Base-by-base conservation (phyloP, 1,140 invertebrate species). In the Doryteuthis pealeii region DNA sequence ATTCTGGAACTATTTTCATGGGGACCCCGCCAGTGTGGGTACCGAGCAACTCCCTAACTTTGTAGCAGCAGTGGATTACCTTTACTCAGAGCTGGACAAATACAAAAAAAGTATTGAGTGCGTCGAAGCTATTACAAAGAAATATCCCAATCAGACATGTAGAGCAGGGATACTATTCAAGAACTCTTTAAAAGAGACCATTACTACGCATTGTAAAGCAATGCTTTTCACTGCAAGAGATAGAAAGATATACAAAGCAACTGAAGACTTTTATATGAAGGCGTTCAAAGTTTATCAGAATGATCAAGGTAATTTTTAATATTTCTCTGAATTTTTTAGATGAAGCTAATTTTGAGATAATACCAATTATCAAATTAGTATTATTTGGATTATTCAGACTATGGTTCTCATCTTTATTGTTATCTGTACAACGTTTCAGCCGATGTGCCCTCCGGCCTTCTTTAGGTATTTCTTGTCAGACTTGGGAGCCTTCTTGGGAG, bases 191-290 rank as follows among this genome's bases (percentile, higher is more conserved):
- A 68, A 30, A 68, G 32, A 32, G 30, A 68, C 66, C 0, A 30
- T 32, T 35, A 68, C 32, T 8, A 71, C 80, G 10, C 72, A 82
- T 28, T 78, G 80, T 31, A 83, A 84, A 74, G 77, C 83, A 30
- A 73, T 82, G 22, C 73, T 86, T 22, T 85, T 86, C 68, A 80
- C 76, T 31, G 49, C 78, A 10, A 78, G 76, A 62, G 77, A 81
- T 35, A 73, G 75, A 70, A 67, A 58, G 33, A 82, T 85, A 75
- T 66, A 74, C 31, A 74, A 74, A 69, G 76, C 74, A 22, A 81
- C 85, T 14, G 77, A 85, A 45, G 67, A 77, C 32, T 85, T 83
- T 72, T 86, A 86, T 74, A 78, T 80, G 18, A 71, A 82, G 71
- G 82, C 82, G 28, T 85, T 86, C 68, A 76, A 77, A 45, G 78